Base-by-base conservation (phyloP, 2,797 vertebrate genomes). In the Rhinophrynus dorsalis region DNA sequence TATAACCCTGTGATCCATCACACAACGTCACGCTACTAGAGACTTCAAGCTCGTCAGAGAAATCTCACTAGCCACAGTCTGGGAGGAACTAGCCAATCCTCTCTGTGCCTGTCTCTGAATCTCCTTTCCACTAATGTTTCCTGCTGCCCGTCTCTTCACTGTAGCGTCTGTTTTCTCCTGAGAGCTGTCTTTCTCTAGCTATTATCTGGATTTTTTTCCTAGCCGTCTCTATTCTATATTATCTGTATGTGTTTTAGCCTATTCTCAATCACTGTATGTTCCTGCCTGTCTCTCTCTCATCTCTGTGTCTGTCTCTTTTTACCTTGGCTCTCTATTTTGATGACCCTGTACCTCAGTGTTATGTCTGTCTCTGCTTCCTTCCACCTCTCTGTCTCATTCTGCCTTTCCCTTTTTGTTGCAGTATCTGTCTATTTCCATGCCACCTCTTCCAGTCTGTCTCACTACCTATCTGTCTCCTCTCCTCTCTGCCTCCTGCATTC, bases 1-100 rank as follows among this genome's bases (percentile, higher is more conserved):
- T 20, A 52, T 35, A 33, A 47, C 47, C 61, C 29, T 64, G 27
- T 18, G 42, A 65, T 56, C 57, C 33, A 42, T 44, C 61, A 54
- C 47, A 32, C 27, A 59, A 33, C 61, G 44, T 59, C 9, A 38
- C 21, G 15, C n/a, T 30, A 20, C 40, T 44, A 38, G 44, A 15
- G 48, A 29, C n/a, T 7, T 26, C 23, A 27, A 50, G 35, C 17
- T 33, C 40, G 37, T 27, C 21, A 20, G 45, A 29, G 24, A 40
- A 30, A 18, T 24, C 40, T 6, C 17, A 38, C 40, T 64, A 57
- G 51, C 64, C 37, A 42, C 62, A 45, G 51, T 5, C 48, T 38
- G 30, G 30, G 26, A 63, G n/a, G 10, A 29, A 52, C 18, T n/a
- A 63, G 52, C 26, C 54, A 8, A 38, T 13, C 21, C 37, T 52